A percentile compares a stretch with the other conserved stretches of the same genome.
These are phyloP conservation scores for Oostethus manadensis DNA, from an alignment of 2,113 vertebrate species.

Conservation along the genomic window DNA sequence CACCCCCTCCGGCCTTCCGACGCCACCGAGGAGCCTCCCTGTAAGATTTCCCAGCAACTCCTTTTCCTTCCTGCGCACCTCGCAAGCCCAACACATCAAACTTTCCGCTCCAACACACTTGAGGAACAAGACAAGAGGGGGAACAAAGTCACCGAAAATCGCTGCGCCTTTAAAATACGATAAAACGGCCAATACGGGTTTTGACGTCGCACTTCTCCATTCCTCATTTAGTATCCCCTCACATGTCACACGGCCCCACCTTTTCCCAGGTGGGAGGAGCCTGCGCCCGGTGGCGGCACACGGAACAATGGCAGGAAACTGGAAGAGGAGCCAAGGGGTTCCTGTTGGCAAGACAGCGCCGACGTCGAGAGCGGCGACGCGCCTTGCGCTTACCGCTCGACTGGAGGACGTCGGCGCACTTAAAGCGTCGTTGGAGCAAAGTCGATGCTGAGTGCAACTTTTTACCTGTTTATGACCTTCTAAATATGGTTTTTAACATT, in stretches of 20 bases:
- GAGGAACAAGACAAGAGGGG: conserved; percentile 35
- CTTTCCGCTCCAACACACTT: conserved; percentile 37
- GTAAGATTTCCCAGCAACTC: conserved; percentile 64
- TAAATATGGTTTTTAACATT: too few species aligned
- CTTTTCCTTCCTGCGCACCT: conserved; percentile 63
- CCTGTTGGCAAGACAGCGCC: conserved; percentile 58
- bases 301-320: conserved; percentile 73
- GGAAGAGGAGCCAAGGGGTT: conserved; percentile 67
- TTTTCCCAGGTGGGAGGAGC: conserved; percentile 68
- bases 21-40: conserved; percentile 36
- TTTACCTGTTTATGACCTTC: too few species aligned
- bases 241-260: conserved; percentile 51
- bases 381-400: too few species aligned
- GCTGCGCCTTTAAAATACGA: too few species aligned
- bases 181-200: neutral
- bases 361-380: too few species aligned
- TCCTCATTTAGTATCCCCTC: neutral
- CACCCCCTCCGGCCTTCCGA: too few species aligned
- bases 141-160: neutral
- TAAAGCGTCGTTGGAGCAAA: too few species aligned
- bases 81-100: conserved; percentile 37
- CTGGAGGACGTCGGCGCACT: too few species aligned
- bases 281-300: conserved; percentile 34
- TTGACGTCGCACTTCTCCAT: neutral
- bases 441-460: too few species aligned